Evolutionary conservation across 2,113 vertebrate genomes (phyloP), one percentile per base, ranked within the genome.

Genomic region (Hippocampus mohnikei): DNA sequence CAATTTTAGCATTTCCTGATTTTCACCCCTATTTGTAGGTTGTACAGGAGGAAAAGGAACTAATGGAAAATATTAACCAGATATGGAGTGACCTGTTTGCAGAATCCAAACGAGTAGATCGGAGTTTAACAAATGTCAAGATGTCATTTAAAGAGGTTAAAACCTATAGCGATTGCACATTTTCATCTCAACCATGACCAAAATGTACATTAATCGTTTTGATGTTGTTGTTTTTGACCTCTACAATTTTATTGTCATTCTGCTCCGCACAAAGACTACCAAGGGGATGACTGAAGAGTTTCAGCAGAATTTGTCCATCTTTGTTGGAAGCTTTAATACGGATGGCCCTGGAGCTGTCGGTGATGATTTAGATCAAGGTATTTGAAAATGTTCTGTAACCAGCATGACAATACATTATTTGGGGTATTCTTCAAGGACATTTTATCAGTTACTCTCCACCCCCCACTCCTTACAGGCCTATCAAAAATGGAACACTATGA

Each of bases 301-400:
- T 69, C 90, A 86, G 63, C 84, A 80, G 69, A 89, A 94, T 29
- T 71, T 94, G 61, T 83, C 76, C 1, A 79, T 90, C 25, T 99
- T 98, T 79, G 85, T 94, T 2, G 90, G 85, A 7, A 93, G 90
- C 56, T 96, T 98, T 70, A 84, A 89, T 41, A 70, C 37, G 0
- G 83, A 94, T 42, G 97, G 97, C 0, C 97, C 96, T 33, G 96
- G 95, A 68, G 89, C 94, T 71, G 94, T 95, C 42, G 96, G 94
- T 3, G 93, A 96, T 11, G 79, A 96, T 87, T 93, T 99, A 37
- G 96, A 98, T 21, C 93, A 89, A 93, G 97, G 97, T 98, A 74
- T 42, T 41, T 71, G n/a, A 64, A 27, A 25, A 50, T 5, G 12
- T 41, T 33, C 15, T 50, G 2, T 37, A 66, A 21, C 11, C 9